Evolutionary conservation across 2,797 vertebrate species (phyloP).

Genomic region (Telmatherina bonti): DNA sequence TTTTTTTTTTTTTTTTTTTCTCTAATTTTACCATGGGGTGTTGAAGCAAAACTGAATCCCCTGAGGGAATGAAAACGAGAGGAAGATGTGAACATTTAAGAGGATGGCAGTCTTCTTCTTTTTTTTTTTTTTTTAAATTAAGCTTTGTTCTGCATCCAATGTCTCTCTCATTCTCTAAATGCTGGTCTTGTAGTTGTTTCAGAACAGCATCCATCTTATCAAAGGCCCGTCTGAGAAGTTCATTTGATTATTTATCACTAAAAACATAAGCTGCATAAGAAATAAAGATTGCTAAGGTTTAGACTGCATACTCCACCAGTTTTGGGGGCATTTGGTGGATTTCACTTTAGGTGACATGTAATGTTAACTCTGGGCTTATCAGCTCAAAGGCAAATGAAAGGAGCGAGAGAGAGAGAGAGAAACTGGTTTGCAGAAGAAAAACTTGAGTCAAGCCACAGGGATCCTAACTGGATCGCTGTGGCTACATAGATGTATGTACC

Average conservation of each 20-base stretch:
- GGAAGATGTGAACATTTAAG: constrained; percentile 60
- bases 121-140: constrained; percentile 43
- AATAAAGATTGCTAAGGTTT: constrained; percentile 38
- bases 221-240: constrained; percentile 75
- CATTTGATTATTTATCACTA: constrained; percentile 71
- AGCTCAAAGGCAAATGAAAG: constrained; percentile 12
- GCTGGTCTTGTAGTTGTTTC: constrained; percentile 63
- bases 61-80: constrained; percentile 61
- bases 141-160: constrained; percentile 63
- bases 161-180: constrained; percentile 68
- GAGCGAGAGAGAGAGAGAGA: constrained; percentile 67
- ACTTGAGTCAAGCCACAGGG: constrained; percentile 11
- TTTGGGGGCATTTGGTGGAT: constrained; percentile 21
- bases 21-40: constrained; percentile 67
- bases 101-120: constrained; percentile 45
- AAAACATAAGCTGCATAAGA: constrained; percentile 55
- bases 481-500: constrained; percentile 37
- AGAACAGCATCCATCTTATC: constrained; percentile 71
- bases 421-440: constrained; percentile 48
- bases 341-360: neutral
- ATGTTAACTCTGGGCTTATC: neutral
- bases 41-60: constrained; percentile 61
- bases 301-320: constrained; percentile 69
- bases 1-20: constrained; percentile 38
- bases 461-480: too few relatives aligned